phyloP scores from a whole-genome alignment of 1,140 invertebrate species.

The Anagrus nilaparvatae region DNA sequence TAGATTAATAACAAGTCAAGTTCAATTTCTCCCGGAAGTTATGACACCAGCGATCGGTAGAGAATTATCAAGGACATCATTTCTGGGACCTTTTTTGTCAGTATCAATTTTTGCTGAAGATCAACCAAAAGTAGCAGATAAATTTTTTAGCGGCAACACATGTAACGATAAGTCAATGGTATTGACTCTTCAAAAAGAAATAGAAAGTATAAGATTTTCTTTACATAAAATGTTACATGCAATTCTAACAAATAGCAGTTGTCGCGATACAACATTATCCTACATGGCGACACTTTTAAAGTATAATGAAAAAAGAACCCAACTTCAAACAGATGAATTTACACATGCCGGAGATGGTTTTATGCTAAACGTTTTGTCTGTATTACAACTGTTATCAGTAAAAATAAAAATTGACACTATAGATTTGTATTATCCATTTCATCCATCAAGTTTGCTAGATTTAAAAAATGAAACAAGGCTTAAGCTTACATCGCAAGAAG shows the following conservation, averaged over 20 bases:
- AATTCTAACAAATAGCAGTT: slow-evolving; percentile 67
- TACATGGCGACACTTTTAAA: slow-evolving; percentile 69
- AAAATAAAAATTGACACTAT: slow-evolving; percentile 80
- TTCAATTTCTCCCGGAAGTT: slow-evolving; percentile 65
- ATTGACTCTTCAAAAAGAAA: slow-evolving; percentile 55
- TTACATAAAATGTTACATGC: slow-evolving; percentile 76
- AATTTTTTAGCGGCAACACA: slow-evolving; percentile 50
- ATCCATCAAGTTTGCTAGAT: slow-evolving; percentile 64
- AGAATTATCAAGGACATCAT: slow-evolving; percentile 75
- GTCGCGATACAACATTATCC: slow-evolving; percentile 62
- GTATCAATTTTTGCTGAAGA: slow-evolving; percentile 90
- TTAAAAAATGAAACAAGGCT: slow-evolving; percentile 79
- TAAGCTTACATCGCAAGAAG: slow-evolving; percentile 70
- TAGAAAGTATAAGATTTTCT: slow-evolving; percentile 59
- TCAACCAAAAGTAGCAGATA: slow-evolving; percentile 64
- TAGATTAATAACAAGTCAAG: slow-evolving; percentile 60
- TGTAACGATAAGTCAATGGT: slow-evolving; percentile 49
- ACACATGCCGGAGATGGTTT: slow-evolving; percentile 83
- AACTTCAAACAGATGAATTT: slow-evolving; percentile 80
- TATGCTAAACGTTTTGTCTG: slow-evolving; percentile 85
- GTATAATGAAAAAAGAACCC: slow-evolving; percentile 77
- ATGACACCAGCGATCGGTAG: slow-evolving; percentile 61
- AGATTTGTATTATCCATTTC: slow-evolving; percentile 79
- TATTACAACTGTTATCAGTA: slow-evolving; percentile 77
- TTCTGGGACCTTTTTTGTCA: slow-evolving; percentile 80